Conservation (phyloP, 2,797 vertebrate species). For the Onychomys leucogaster region DNA sequence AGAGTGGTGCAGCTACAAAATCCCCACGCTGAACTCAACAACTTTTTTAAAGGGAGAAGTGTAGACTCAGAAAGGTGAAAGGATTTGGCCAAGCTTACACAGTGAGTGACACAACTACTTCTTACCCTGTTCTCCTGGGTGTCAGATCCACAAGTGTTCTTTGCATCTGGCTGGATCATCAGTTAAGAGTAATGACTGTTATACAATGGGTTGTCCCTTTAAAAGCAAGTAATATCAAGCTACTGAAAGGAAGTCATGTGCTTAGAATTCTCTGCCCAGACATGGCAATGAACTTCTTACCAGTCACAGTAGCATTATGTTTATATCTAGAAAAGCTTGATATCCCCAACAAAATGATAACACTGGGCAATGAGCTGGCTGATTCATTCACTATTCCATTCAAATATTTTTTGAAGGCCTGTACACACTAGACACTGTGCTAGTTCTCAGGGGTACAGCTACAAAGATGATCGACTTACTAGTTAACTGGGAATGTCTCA, state of each 20-base stretch:
- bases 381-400: slow-evolving; percentile 15
- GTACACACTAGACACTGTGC: not conserved
- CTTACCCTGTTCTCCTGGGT: not conserved
- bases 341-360: not conserved
- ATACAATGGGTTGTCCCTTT: not conserved
- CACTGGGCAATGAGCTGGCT: not conserved
- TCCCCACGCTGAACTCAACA: not conserved
- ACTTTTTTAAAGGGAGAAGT: not conserved
- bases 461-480: not conserved
- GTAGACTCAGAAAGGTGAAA: not conserved
- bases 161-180: not conserved
- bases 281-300: not conserved
- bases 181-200: not conserved
- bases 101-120: not conserved
- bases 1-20: not conserved
- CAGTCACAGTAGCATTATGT: not conserved
- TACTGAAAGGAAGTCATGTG: not conserved
- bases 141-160: not conserved
- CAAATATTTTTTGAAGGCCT: not conserved
- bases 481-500: slow-evolving; percentile 13
- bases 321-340: not conserved
- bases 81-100: not conserved
- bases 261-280: not conserved
- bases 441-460: not conserved
- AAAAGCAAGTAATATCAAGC: not conserved